These are phyloP conservation scores for Hassar affinis DNA, from an alignment of 2,113 vertebrate species.

Conservation along the genomic window DNA sequence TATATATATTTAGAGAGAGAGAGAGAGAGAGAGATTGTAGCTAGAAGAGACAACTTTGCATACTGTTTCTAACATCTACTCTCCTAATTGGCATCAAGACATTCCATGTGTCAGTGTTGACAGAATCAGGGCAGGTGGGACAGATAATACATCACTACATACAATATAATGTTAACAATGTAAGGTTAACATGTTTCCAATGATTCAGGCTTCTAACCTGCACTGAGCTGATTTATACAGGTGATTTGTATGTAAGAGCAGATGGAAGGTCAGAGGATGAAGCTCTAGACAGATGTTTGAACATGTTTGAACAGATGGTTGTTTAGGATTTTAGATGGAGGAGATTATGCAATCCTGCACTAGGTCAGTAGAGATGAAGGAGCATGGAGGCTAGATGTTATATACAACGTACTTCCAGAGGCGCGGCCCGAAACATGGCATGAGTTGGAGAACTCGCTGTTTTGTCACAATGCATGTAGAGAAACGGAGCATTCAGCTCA, in stretches of 20 bases:
- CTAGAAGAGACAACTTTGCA: background rate
- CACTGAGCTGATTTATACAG: background rate
- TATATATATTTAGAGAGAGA: too few relatives aligned
- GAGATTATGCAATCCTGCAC: background rate
- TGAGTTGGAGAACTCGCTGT: too few relatives aligned
- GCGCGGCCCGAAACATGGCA: background rate
- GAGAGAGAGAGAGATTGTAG: too few relatives aligned
- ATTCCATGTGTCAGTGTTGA: background rate
- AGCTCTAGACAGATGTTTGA: conserved; percentile 12
- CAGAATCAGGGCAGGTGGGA: background rate
- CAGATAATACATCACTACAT: background rate
- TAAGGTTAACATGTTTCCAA: background rate
- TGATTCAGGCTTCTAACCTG: background rate
- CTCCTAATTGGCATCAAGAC: background rate
- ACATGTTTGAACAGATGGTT: conserved; percentile 13
- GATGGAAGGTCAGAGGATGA: conserved; percentile 19
- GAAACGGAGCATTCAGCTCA: too few relatives aligned
- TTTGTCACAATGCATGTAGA: too few relatives aligned
- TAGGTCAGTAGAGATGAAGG: background rate
- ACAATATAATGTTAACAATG: background rate
- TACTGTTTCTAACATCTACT: background rate
- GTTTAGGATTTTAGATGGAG: background rate
- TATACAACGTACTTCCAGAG: background rate
- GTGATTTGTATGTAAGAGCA: conserved; percentile 9
- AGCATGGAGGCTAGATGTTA: background rate